phyloP scores from a whole-genome alignment of 2,888 invertebrate genomes.

The Eutolmus rufibarbis region DNA sequence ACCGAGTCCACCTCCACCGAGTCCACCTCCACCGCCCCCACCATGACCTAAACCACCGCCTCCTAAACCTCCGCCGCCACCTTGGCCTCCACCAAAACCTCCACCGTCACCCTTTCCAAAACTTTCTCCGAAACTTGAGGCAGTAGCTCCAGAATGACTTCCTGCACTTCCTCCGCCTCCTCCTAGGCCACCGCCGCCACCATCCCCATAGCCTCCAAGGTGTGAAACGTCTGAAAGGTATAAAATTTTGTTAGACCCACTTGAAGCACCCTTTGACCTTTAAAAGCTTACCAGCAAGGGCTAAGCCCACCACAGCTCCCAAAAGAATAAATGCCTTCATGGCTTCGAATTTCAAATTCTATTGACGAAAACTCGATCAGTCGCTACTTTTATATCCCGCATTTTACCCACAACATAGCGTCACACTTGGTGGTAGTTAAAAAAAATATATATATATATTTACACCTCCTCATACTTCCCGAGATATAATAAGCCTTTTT shows the following conservation, averaged over 20 bases:
- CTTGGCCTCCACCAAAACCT: not conserved
- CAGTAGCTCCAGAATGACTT: too few species aligned
- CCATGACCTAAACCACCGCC: not conserved
- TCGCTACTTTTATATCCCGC: not conserved
- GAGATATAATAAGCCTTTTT: not conserved
- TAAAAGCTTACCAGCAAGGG: not conserved
- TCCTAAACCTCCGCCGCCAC: not conserved
- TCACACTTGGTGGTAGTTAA: not conserved
- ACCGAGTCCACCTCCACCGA: not conserved
- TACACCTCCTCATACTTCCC: not conserved
- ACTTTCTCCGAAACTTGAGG: not conserved
- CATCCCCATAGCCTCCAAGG: not conserved
- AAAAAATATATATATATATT: not conserved
- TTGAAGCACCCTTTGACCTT: not conserved
- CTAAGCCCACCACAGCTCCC: not conserved
- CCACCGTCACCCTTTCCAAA: not conserved
- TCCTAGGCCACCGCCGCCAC: not conserved
- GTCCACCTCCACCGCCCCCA: not conserved
- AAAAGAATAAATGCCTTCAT: slow-evolving; percentile 10
- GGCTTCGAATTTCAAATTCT: not conserved
- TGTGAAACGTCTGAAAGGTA: not conserved
- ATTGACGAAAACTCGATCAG: not conserved
- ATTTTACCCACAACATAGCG: not conserved
- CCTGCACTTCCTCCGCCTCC: not conserved
- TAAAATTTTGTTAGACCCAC: not conserved